phyloP scores from a whole-genome alignment of 2,888 invertebrate genomes.

The Hemithea aestivaria region DNA sequence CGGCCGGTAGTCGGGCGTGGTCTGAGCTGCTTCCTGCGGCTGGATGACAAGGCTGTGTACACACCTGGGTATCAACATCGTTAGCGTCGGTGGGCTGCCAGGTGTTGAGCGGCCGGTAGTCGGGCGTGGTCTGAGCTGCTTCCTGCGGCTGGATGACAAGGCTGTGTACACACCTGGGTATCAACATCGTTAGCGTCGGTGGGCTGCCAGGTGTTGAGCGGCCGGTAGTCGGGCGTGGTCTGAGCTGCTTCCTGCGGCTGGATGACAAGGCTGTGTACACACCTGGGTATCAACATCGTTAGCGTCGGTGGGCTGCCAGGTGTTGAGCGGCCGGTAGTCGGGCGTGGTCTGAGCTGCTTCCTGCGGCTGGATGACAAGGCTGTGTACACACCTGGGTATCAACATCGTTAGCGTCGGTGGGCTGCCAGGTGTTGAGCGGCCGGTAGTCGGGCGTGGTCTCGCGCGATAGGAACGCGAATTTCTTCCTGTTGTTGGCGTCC shows the following conservation, averaged over 20 bases:
- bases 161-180: slow-evolving; percentile 25
- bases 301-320: no score
- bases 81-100: no score
- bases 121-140: no score
- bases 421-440: slow-evolving; percentile 81
- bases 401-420: slow-evolving; percentile 35
- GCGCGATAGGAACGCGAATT: slow-evolving; percentile 91
- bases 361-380: not conserved
- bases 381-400: slow-evolving; percentile 34
- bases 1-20: no score
- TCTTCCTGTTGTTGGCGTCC: slow-evolving; percentile 89
- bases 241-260: not conserved
- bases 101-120: no score
- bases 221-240: no score
- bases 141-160: not conserved
- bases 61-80: slow-evolving; percentile 40
- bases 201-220: no score
- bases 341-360: no score
- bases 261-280: not conserved
- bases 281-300: slow-evolving; percentile 41
- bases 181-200: slow-evolving; percentile 46
- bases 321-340: no score
- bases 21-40: no score
- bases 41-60: not conserved
- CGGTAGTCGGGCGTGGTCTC: slow-evolving; percentile 93